Percentiles rank a stretch among this genome's conserved stretches.
Conservation (phyloP, 2,113 vertebrate species). For the Mesembrinibis cayennensis region DNA sequence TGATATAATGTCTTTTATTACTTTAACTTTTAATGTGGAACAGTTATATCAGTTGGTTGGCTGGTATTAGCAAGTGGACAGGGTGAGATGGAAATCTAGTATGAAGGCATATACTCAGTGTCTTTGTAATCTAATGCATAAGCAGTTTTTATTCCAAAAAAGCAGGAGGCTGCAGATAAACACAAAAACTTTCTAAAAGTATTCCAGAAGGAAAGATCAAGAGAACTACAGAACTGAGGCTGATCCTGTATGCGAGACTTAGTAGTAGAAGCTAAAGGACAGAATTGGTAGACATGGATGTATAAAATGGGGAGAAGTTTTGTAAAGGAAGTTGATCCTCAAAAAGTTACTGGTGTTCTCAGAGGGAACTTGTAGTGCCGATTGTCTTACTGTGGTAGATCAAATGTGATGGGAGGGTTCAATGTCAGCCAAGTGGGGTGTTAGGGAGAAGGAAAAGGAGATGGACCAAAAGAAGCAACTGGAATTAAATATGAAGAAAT, state of each 20-base stretch:
- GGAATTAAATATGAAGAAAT: not conserved
- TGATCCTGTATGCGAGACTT: not conserved
- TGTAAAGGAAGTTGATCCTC: not conserved
- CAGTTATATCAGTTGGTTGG: not conserved
- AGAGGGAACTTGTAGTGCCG: not conserved
- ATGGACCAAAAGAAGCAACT: not conserved
- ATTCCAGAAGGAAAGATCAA: not conserved
- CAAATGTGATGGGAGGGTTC: not conserved
- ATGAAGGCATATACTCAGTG: not conserved
- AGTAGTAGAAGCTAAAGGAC: not conserved
- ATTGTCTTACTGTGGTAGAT: not conserved
- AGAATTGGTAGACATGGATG: not conserved
- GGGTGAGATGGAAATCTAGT: not conserved
- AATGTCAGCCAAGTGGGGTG: not conserved
- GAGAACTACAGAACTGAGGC: not conserved
- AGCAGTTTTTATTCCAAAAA: not conserved
- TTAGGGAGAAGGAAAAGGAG: not conserved
- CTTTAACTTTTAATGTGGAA: not conserved
- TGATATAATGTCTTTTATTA: not conserved
- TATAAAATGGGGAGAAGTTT: not conserved
- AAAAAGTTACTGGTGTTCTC: not conserved
- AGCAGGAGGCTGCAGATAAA: not conserved
- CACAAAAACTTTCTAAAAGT: not conserved
- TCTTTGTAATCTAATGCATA: not conserved
- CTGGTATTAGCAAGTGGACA: not conserved